phyloP scores from a whole-genome alignment of 2,797 vertebrate genomes.

The Champsocephalus esox region DNA sequence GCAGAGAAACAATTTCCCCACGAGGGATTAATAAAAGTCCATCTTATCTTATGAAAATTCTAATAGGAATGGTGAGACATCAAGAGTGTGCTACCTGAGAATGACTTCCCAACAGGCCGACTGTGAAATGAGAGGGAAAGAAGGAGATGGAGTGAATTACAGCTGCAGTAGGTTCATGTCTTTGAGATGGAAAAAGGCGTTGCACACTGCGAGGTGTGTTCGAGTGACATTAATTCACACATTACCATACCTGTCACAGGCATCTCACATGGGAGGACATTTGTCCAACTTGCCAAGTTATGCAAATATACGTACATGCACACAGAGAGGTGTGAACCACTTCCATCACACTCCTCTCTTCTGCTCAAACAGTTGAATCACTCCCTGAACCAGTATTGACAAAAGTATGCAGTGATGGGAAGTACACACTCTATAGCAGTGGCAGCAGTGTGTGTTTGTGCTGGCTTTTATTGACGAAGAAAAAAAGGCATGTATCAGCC shows the following conservation, averaged over 20 bases:
- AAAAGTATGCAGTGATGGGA: slow-evolving; percentile 48
- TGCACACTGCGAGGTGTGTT: slow-evolving; percentile 28
- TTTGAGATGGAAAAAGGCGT: slow-evolving; percentile 4
- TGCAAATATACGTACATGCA: slow-evolving; percentile 6
- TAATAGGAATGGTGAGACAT: slow-evolving; percentile 29
- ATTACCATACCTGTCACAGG: slow-evolving; percentile 51
- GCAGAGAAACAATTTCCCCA: too few species aligned
- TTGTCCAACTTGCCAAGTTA: slow-evolving; percentile 34
- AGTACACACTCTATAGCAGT: background rate
- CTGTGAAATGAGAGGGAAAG: slow-evolving; percentile 52
- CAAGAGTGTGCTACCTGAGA: slow-evolving; percentile 18
- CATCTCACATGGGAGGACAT: slow-evolving; percentile 37
- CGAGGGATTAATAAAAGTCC: too few species aligned
- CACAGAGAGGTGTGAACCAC: slow-evolving; percentile 18
- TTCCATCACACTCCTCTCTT: slow-evolving; percentile 40
- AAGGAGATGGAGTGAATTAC: slow-evolving; percentile 48
- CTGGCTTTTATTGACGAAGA: slow-evolving; percentile 39
- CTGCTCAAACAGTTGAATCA: slow-evolving; percentile 46
- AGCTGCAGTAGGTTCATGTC: slow-evolving; percentile 30
- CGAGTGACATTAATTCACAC: slow-evolving; percentile 48
- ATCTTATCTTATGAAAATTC: slow-evolving; percentile 17
- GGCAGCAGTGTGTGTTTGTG: slow-evolving; percentile 35
- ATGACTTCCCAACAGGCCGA: slow-evolving; percentile 57
- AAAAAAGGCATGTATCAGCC: slow-evolving; percentile 37
- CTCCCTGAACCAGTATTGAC: slow-evolving; percentile 53